Base-by-base conservation (phyloP, 2,113 vertebrate species). In the Herpetotheres cachinnans region DNA sequence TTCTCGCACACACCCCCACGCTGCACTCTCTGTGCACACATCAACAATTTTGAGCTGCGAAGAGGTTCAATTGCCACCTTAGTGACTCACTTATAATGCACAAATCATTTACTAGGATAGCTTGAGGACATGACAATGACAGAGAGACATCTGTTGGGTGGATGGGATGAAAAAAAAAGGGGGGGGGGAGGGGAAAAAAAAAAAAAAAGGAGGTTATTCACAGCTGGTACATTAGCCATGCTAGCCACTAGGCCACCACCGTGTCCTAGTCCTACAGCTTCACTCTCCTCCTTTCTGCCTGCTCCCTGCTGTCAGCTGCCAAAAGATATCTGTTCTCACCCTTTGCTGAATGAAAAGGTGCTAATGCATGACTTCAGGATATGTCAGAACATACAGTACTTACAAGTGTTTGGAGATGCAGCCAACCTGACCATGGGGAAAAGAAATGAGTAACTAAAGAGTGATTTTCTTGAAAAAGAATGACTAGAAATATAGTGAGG, bases 241-340 rank as follows among this genome's bases (percentile, higher is more conserved):
- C 95, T 98, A 98, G 98, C 98, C 98, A 98, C 98, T 97, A 98
- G 98, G 93, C 97, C 98, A 98, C 97, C 93, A 96, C 88, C 55
- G 82, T 98, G 97, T 98, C 98, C 97, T 98, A 93, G 84, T 97
- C 97, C 97, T 97, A 95, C 81, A 92, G 95, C 95, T 97, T 98
- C 97, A 83, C 97, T 97, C 96, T 97, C 90, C 78, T 98, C 89
- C 86, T 92, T 70, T 97, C 97, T 98, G 97, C 97, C 96, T 98
- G 97, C 95, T 95, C 97, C 98, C 98, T 98, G 98, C 98, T 98
- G 97, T 98, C 97, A 98, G 97, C 98, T 99, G 99, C 98, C 99
- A 99, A 98, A 97, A 98, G 98, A 97, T 98, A 99, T 99, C 99
- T 99, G 98, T 99, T 99, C 99, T 99, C 99, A 99, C 99, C 98